Conservation (phyloP, 1,140 invertebrate species). For the Maniola jurtina region DNA sequence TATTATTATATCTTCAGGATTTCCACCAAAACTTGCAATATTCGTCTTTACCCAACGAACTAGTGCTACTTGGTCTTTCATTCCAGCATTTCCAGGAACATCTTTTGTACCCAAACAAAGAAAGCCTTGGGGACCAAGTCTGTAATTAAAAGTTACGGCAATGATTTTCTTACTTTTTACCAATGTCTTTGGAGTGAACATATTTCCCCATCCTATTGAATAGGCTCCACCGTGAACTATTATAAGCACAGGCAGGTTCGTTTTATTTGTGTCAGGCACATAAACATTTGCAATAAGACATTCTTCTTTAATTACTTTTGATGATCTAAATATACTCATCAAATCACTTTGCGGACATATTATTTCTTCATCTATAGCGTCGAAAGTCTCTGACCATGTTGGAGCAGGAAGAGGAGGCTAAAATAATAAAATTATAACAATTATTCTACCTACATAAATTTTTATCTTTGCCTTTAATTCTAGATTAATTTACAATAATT, state of each 20-base stretch:
- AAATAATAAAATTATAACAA: neutral
- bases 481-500: no score
- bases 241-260: slow-evolving; percentile 32
- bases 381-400: slow-evolving; percentile 29
- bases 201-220: slow-evolving; percentile 19
- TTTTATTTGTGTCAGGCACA: slow-evolving; percentile 29
- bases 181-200: slow-evolving; percentile 25
- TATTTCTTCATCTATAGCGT: slow-evolving; percentile 32
- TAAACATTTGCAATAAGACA: slow-evolving; percentile 35
- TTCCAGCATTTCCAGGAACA: slow-evolving; percentile 47
- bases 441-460: neutral
- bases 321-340: neutral
- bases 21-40: slow-evolving; percentile 47
- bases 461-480: no score
- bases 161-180: slow-evolving; percentile 35
- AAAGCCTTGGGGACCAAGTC: slow-evolving; percentile 44
- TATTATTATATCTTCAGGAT: slow-evolving; percentile 52
- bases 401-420: slow-evolving; percentile 39
- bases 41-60: slow-evolving; percentile 47
- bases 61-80: slow-evolving; percentile 52
- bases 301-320: slow-evolving; percentile 8
- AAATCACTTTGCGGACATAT: slow-evolving; percentile 36
- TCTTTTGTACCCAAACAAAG: slow-evolving; percentile 46
- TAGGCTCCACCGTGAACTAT: slow-evolving; percentile 33
- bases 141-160: slow-evolving; percentile 44